Percentiles rank a stretch among this genome's conserved stretches.
Conservation (phyloP, 2,797 vertebrate species). For the Melanitta fusca region DNA sequence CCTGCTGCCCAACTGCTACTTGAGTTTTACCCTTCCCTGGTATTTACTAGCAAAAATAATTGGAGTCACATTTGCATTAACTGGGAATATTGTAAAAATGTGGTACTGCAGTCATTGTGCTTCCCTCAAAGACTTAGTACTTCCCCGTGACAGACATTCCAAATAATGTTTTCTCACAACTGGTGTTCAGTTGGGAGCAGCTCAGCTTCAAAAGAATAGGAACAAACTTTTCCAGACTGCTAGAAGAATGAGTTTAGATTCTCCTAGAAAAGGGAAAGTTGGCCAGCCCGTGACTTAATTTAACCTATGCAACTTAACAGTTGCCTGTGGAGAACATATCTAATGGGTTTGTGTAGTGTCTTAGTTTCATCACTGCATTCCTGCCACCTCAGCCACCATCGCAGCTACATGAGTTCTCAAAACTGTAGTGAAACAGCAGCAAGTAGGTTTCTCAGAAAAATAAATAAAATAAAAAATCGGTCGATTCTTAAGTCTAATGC, state of each 20-base stretch:
- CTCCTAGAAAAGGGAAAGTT: not conserved
- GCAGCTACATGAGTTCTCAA: not conserved
- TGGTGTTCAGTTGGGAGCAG: not conserved
- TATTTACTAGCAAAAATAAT: not conserved
- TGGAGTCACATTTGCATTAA: not conserved
- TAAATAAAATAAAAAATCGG: not conserved
- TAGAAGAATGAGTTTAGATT: not conserved
- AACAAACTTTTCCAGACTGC: not conserved
- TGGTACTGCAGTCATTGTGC: fast-evolving
- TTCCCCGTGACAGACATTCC: not conserved
- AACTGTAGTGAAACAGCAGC: not conserved
- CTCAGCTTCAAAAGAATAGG: not conserved
- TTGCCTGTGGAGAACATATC: not conserved
- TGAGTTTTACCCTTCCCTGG: not conserved
- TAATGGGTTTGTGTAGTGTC: not conserved
- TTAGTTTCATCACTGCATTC: not conserved
- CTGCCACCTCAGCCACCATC: not conserved
- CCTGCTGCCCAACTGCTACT: not conserved
- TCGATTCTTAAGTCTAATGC: not conserved
- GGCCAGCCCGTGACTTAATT: not conserved
- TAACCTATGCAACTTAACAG: no score
- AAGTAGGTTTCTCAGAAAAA: not conserved
- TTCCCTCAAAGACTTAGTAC: not conserved
- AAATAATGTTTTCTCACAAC: not conserved
- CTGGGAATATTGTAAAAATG: not conserved